A percentile compares a stretch with the other conserved stretches of the same genome.
Conservation (phyloP, 2,797 vertebrate species). For the Tamandua tetradactyla region DNA sequence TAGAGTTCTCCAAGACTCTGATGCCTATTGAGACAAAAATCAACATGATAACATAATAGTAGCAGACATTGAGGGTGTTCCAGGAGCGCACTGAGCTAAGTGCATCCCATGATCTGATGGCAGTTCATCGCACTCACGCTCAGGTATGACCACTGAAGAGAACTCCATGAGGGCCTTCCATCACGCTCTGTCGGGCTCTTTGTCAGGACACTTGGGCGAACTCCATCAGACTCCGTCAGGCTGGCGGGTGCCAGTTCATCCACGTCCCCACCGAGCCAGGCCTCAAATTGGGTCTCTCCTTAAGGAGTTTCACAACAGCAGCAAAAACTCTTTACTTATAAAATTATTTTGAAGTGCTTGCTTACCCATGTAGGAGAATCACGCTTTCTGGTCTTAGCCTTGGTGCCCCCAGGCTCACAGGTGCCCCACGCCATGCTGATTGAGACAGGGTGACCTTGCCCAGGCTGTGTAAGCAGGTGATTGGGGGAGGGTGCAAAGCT, state of each 20-base stretch:
- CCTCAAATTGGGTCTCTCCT: not conserved
- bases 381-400: not conserved
- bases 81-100: too few relatives aligned
- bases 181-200: too few relatives aligned
- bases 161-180: too few relatives aligned
- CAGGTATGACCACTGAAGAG: too few relatives aligned
- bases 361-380: fast-evolving
- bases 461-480: not conserved
- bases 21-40: too few relatives aligned
- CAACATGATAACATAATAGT: too few relatives aligned
- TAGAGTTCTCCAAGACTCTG: too few relatives aligned
- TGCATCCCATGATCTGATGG: too few relatives aligned
- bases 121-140: too few relatives aligned
- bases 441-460: not conserved
- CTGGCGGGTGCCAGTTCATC: not conserved
- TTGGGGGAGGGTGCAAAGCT: not conserved
- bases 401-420: not conserved
- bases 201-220: too few relatives aligned
- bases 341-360: fast-evolving
- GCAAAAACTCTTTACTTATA: not conserved
- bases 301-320: not conserved
- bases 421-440: not conserved
- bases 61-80: too few relatives aligned
- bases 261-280: not conserved
- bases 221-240: too few relatives aligned